A percentile compares a stretch with the other conserved stretches of the same genome.
These are phyloP conservation scores for Dromococcyx pavoninus DNA, from an alignment of 2,797 vertebrate species.

Conservation along the genomic window DNA sequence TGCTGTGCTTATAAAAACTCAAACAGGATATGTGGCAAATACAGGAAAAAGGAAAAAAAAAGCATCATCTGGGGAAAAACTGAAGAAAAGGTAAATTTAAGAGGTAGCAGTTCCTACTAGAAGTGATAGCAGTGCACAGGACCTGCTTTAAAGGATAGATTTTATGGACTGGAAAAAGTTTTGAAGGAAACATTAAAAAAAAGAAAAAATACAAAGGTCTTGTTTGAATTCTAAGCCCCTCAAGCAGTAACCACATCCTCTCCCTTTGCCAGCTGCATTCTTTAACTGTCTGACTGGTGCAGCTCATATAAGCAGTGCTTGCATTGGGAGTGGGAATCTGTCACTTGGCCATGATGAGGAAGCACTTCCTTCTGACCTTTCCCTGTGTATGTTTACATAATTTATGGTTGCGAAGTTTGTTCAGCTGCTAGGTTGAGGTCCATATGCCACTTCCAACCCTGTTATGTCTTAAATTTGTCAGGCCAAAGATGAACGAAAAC, in stretches of 20 bases:
- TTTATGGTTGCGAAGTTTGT: slow-evolving; percentile 38
- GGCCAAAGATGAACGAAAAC: background rate
- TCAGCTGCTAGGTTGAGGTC: slow-evolving; percentile 25
- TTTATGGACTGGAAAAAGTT: slow-evolving; percentile 21
- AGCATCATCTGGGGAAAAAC: background rate
- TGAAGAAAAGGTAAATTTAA: background rate
- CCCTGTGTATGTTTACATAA: background rate
- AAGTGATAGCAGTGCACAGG: background rate
- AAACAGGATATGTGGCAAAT: background rate
- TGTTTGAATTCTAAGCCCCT: background rate
- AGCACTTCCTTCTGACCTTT: slow-evolving; percentile 57
- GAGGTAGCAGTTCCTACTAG: background rate
- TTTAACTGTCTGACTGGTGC: background rate
- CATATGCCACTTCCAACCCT: background rate
- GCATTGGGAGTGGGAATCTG: background rate
- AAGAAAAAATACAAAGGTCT: background rate
- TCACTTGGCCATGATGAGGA: slow-evolving; percentile 31
- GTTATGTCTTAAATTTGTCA: background rate
- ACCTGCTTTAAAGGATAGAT: background rate
- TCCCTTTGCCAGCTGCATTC: background rate
- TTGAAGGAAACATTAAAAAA: background rate
- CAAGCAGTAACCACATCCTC: slow-evolving; percentile 57
- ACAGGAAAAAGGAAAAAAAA: background rate
- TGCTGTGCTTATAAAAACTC: background rate
- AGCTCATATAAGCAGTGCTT: background rate